Evolutionary conservation across 2,113 vertebrate genomes (phyloP), one percentile per base, ranked within the genome.

Genomic region (Fulica atra): DNA sequence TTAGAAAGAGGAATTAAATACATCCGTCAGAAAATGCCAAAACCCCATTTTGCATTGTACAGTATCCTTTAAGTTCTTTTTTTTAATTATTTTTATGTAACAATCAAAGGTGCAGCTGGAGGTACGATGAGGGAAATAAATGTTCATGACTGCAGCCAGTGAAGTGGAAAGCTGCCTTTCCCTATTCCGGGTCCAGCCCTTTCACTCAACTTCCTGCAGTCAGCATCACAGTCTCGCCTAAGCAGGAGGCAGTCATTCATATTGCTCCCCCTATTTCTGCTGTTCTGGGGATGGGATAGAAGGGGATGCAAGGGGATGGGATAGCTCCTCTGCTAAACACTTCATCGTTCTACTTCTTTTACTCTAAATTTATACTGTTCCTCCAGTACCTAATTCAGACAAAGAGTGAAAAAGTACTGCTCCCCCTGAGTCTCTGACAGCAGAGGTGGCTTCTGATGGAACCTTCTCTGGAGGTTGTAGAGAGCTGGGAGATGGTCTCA

Each of bases 151-250:
- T 53, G 48, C 31, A 60, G 61, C 8, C 54, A 65, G 40, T 19
- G 31, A 84, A 6, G 1, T 6, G 48, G 33, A 80, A 64, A 90
- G 70, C 26, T 35, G 33, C n/a, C 20, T 65, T 81, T 74, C 73
- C 57, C 14, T 74, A 0, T 29, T 16, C 13, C 0, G 3, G 9
- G 15, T 48, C 36, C 50, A 65, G 24, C 24, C 54, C 36, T 63
- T 70, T 50, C 44, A 20, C 33, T 36, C 64, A 70, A 54, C 86
- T 38, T 66, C 40, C 69, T 78, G 24, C 56, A 81, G 68, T 31
- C 72, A 86, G 54, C 36, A 42, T 5, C 53, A 56, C 17, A 81
- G 19, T 33, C 38, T 38, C 65, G 59, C 14, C 68, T 38, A 80
- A 40, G 0, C 25, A 73, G 35, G 8, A 91, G 25, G 21, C 17